Evolutionary conservation across 2,113 vertebrate genomes (phyloP), one percentile per base, ranked within the genome.

Genomic region (Daboia siamensis): DNA sequence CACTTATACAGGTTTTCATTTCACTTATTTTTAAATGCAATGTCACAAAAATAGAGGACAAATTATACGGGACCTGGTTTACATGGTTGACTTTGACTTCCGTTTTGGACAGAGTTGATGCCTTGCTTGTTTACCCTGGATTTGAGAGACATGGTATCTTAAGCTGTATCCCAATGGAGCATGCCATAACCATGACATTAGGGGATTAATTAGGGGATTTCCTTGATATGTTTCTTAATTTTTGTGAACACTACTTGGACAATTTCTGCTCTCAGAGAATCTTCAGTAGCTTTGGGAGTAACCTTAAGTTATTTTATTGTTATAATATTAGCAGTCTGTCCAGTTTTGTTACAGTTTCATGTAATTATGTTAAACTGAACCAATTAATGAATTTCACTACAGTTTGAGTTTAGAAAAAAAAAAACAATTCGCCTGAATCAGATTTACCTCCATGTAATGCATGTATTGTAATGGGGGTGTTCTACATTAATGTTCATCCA

Each of bases 381-480:
- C 89, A 64, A 61, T 95, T 97, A 97, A 98, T 97, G 97, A 97
- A 97, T 97, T 98, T 98, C 97, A 98, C 97, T 98, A 97, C 97
- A 97, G 96, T 97, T 97, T 96, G 93, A 95, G 94, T 96, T 94
- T 10, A 95, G 95, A 91, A 95, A 94, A 90, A n/a, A n/a, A 0
- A 91, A 95, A 95, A 86, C 61, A 46, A 94, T 94, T 94, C 64
- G 89, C 90, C 51, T 93, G 85, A 94, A 94, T 94, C 86, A 29
- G 55, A 94, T 93, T 96, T 96, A 95, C 90, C 95, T 95, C 93
- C 91, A 91, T 95, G 95, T 94, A 95, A 91, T 93, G 94, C 93
- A 95, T 95, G 86, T 44, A 95, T 95, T 91, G 57, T 94, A 94
- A 90, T 94, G 91, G 80, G 33, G 33, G 93, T 93, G 95, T 96